Evolutionary conservation across 2,113 vertebrate species (phyloP).

Genomic region (Saguinus imperator): DNA sequence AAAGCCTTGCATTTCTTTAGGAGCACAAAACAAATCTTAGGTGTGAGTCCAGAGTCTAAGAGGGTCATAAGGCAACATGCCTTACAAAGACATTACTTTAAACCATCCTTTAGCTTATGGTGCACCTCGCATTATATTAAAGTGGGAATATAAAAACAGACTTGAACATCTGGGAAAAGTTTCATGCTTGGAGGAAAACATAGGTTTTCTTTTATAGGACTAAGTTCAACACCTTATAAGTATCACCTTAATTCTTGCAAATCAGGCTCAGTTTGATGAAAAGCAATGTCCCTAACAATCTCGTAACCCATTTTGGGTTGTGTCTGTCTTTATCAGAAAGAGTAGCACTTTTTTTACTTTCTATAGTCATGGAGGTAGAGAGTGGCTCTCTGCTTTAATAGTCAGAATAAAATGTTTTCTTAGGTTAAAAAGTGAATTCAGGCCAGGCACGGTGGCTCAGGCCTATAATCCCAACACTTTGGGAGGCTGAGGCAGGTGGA

Average conservation of each 20-base stretch:
- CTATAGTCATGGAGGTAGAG: not conserved
- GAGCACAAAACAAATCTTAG: conserved; percentile 18
- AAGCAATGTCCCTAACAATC: not conserved
- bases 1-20: conserved; percentile 34
- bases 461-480: no score
- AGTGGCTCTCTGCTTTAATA: not conserved
- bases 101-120: not conserved
- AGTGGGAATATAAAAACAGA: not conserved
- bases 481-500: no score
- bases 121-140: not conserved
- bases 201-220: not conserved
- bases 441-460: no score
- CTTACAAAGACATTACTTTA: not conserved
- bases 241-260: not conserved
- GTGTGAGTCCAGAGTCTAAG: conserved; percentile 29
- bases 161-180: not conserved
- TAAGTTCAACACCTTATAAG: not conserved
- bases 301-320: not conserved
- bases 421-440: not conserved
- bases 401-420: not conserved
- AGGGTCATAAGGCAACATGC: conserved; percentile 1
- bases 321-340: not conserved
- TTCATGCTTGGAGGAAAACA: not conserved
- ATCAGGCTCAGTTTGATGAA: not conserved
- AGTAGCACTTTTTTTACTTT: not conserved